A percentile compares a stretch with the other conserved stretches of the same genome.
Evolutionary conservation across 2,888 invertebrate species (phyloP).

Genomic region (Cremastinae sp.): DNA sequence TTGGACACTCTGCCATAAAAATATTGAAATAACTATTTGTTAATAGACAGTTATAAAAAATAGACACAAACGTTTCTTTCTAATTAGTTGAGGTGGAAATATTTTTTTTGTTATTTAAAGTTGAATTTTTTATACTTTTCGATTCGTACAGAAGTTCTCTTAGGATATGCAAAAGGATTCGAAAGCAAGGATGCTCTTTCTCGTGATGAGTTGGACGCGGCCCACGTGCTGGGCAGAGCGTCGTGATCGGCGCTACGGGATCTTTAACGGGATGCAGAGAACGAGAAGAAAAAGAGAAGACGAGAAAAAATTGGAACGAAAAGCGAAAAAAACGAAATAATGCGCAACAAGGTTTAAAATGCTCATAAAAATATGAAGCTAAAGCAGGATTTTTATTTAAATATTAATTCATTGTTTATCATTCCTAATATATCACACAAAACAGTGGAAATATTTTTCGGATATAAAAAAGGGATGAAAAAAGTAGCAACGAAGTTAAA

Average conservation of each 20-base stretch:
- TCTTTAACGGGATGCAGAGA: constrained; percentile 72
- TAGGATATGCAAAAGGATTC: constrained; percentile 62
- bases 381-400: too few species aligned
- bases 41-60: too few species aligned
- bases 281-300: constrained; percentile 59
- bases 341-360: constrained; percentile 6
- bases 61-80: too few species aligned
- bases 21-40: too few species aligned
- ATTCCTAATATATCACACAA: background rate
- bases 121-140: too few species aligned
- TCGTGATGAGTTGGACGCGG: background rate
- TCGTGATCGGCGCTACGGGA: constrained; percentile 71
- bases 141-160: too few species aligned
- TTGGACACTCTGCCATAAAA: too few species aligned
- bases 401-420: background rate
- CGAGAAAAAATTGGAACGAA: constrained; percentile 20
- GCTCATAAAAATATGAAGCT: constrained; percentile 25
- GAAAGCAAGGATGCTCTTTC: constrained; percentile 67
- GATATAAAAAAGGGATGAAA: too few species aligned
- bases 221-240: constrained; percentile 13
- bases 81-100: too few species aligned
- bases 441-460: too few species aligned
- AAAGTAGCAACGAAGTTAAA: too few species aligned
- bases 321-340: constrained; percentile 14
- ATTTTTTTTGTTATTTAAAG: too few species aligned